Base-by-base conservation (phyloP, 2,888 invertebrate species). In the Disparrhopalites patrizii region DNA sequence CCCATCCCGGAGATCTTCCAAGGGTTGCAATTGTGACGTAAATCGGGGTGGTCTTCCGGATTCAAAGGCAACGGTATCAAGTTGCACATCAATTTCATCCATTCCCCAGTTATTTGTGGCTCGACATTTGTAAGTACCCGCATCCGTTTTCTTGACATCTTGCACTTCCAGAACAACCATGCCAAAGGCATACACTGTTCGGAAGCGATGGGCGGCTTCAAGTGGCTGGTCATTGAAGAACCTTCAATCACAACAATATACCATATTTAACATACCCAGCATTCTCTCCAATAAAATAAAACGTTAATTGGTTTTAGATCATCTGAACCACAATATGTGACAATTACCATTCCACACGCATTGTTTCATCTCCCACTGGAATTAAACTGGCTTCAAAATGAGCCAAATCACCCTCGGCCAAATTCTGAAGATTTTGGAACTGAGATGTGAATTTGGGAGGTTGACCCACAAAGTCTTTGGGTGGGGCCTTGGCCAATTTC, bases 281-380 rank as follows among this genome's bases (percentile, higher is more conserved):
- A n/a, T n/a, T n/a, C n/a, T n/a, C n/a, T n/a, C n/a, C n/a, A n/a
- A n/a, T n/a, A n/a, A n/a, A n/a, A n/a, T n/a, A n/a, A n/a, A n/a
- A n/a, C n/a, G n/a, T n/a, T n/a, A n/a, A n/a, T n/a, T n/a, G n/a
- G n/a, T n/a, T n/a, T n/a, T n/a, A n/a, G n/a, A n/a, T n/a, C n/a
- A n/a, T n/a, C n/a, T n/a, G n/a, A n/a, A n/a, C n/a, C n/a, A n/a
- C n/a, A n/a, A n/a, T n/a, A n/a, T n/a, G n/a, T n/a, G n/a, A n/a
- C n/a, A n/a, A n/a, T n/a, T 93, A 93, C 93, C 93, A 96, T 82
- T 95, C 94, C 62, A 95, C 91, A 28, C 88, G 86, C 93, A 95
- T 93, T 27, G 89, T 90, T 79, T 93, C 92, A 77, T 94, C 94
- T 13, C 93, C 93, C 55, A 91, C 88, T 13, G 99, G 99, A 58